phyloP scores from a whole-genome alignment of 2,113 vertebrate genomes.

The Nerophis lumbriciformis region DNA sequence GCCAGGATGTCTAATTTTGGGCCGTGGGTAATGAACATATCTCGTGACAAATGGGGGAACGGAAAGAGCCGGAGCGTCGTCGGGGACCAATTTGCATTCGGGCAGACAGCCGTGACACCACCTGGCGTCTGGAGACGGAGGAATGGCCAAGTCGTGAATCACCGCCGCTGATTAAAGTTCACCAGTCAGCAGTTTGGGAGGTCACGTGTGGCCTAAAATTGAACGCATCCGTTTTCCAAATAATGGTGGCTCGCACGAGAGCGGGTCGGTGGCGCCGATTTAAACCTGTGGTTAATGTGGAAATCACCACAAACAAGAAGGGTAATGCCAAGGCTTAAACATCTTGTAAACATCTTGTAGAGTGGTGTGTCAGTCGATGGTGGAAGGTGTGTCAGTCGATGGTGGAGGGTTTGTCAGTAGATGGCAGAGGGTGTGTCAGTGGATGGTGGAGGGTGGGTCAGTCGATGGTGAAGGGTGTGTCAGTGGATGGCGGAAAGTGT shows the following conservation, averaged over 20 bases:
- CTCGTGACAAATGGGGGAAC: conserved; percentile 70
- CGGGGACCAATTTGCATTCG: conserved; percentile 70
- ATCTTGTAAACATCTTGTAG: too few species aligned
- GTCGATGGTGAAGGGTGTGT: too few species aligned
- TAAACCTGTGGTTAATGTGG: conserved; percentile 10
- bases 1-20: conserved; percentile 71
- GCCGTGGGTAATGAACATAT: conserved; percentile 74
- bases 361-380: too few species aligned
- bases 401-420: too few species aligned
- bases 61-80: conserved; percentile 58
- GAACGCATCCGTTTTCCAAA: conserved; percentile 22
- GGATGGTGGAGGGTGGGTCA: too few species aligned
- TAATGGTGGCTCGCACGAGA: conserved; percentile 17
- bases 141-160: conserved; percentile 41
- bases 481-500: too few species aligned
- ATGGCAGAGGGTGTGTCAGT: too few species aligned
- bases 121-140: conserved; percentile 68
- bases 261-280: conserved; percentile 16
- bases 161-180: conserved; percentile 12
- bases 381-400: too few species aligned
- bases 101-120: conserved; percentile 67
- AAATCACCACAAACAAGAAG: not conserved
- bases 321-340: too few species aligned
- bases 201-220: conserved; percentile 1
- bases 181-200: conserved; percentile 1